Percentiles rank a stretch among this genome's conserved stretches.
phyloP scores from a whole-genome alignment of 2,113 vertebrate genomes.

The Brachypteracias leptosomus region DNA sequence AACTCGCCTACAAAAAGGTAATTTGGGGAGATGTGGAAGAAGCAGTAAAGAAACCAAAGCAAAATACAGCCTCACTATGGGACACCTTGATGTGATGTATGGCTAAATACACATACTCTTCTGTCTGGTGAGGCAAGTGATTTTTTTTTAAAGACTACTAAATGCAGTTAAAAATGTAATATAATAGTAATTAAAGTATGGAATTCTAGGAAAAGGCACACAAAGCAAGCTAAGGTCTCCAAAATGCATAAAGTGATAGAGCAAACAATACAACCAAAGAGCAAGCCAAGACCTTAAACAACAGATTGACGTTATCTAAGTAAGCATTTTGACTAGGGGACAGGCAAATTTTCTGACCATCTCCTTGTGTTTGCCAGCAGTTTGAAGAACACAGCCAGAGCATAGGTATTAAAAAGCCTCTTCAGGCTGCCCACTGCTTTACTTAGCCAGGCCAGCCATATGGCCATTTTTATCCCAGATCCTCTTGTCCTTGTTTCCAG shows the following conservation, averaged over 20 bases:
- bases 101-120: background rate
- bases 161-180: background rate
- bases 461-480: background rate
- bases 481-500: background rate
- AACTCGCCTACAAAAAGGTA: constrained; percentile 95
- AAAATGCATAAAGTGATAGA: background rate
- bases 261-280: background rate
- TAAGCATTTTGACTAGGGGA: background rate
- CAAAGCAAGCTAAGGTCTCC: background rate
- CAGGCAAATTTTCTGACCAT: background rate
- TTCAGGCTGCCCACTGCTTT: background rate
- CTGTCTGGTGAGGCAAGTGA: background rate
- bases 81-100: background rate
- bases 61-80: background rate
- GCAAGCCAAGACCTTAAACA: background rate
- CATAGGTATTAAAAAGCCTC: background rate
- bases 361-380: background rate
- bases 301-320: background rate
- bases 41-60: background rate
- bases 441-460: background rate
- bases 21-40: background rate
- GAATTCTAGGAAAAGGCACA: background rate
- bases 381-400: background rate
- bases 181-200: background rate
- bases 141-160: background rate